A percentile compares a stretch with the other conserved stretches of the same genome.
Conservation (phyloP, 2,113 vertebrate species). For the Atlantisia rogersi region DNA sequence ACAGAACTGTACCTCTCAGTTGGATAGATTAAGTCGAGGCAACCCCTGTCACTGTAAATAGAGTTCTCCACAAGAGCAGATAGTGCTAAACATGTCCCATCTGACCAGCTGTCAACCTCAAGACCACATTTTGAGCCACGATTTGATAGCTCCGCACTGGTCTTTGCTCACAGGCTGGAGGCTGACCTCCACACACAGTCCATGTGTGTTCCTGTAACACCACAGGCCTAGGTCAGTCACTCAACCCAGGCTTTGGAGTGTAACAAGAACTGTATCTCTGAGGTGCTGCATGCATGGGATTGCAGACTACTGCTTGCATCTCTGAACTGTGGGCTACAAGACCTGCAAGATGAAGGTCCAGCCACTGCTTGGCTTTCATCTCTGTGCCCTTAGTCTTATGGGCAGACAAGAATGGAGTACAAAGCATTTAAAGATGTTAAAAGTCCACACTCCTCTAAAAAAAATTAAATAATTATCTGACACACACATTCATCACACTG, state of each 20-base stretch:
- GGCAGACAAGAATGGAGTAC: not conserved
- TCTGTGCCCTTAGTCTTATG: not conserved
- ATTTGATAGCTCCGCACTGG: not conserved
- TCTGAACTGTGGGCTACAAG: not conserved
- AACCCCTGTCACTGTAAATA: not conserved
- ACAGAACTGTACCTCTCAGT: not conserved
- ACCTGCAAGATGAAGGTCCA: not conserved
- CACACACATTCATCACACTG: not conserved
- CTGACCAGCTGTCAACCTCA: not conserved
- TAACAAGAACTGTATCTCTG: not conserved
- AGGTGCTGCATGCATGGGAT: not conserved
- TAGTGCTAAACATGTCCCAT: not conserved
- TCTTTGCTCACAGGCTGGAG: not conserved
- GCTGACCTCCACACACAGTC: too few species aligned
- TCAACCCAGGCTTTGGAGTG: rapidly evolving
- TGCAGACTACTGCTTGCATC: not conserved
- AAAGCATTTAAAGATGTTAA: not conserved
- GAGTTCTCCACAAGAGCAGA: not conserved
- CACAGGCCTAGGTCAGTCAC: not conserved
- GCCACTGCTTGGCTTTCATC: not conserved
- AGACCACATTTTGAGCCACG: not conserved
- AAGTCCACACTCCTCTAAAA: not conserved
- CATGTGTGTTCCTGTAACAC: not conserved
- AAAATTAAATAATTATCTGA: not conserved
- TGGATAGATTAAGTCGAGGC: rapidly evolving